Base-by-base conservation (phyloP, 1,140 invertebrate genomes). In the Pachyrhynchus sulphureomaculatus region DNA sequence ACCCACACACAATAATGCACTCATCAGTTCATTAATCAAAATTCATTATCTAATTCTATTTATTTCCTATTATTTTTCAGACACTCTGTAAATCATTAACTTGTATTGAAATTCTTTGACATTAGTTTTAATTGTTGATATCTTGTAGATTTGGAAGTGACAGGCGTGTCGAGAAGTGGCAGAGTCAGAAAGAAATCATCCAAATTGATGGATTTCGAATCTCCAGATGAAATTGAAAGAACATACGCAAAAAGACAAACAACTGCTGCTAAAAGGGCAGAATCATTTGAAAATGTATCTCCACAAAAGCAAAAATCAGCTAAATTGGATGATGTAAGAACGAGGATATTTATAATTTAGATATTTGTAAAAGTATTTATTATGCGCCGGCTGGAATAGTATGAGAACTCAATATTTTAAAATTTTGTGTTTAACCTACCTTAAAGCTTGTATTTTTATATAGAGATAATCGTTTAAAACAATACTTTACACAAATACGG, bases 131-230 rank as follows among this genome's bases (percentile, higher is more conserved):
- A 54, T 26, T 34, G 37, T 57, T 24, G 39, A 54, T 18, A 55
- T 41, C 44, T 64, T 68, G 3, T 67, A 88, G 88, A 90, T 80
- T 79, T 91, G 71, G 89, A 91, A 78, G 88, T 92, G 17, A 90
- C 89, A 42, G 91, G 90, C 23, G 85, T 94, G 18, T 94, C 92
- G 3, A 81, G 91, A 48, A 94, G 92, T 70, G 93, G 92, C 15
- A 80, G 93, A 39, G 91, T 96, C 0, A 81, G 93, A 34, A 96
- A 96, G 78, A 96, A 96, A 76, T 96, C 93, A 5, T 93, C 93
- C 0, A 96, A 96, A 76, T 79, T 97, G 9, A 88, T 93, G 75
- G 93, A 95, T 75, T 95, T 94, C 79, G 92, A 95, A 72, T 91
- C 91, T 0, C 88, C 89, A 0, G 92, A 95, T 75, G 90, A 93